Evolutionary conservation across 2,113 vertebrate species (phyloP).

Genomic region (Glaucidium brasilianum): DNA sequence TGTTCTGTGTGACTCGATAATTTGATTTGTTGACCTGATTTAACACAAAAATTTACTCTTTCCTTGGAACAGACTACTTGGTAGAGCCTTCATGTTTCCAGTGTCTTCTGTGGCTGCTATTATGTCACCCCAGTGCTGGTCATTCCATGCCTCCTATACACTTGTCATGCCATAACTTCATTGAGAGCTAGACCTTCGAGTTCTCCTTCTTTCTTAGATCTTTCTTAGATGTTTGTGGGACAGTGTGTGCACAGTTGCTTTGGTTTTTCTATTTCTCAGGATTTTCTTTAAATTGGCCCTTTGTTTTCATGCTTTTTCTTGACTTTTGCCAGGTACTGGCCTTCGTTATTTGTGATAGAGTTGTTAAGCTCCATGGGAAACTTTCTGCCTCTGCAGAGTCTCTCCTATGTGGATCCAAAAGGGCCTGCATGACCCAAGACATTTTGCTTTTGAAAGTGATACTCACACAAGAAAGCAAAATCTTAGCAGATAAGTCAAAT

Average conservation of each 20-base stretch:
- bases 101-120: not conserved
- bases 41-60: not conserved
- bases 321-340: not conserved
- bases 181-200: not conserved
- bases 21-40: not conserved
- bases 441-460: not conserved
- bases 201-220: not conserved
- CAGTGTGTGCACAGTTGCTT: not conserved
- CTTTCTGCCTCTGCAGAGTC: not conserved
- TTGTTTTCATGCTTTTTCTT: not conserved
- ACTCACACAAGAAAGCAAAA: not conserved
- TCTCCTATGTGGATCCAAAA: not conserved
- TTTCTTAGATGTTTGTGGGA: not conserved
- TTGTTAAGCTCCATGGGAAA: not conserved
- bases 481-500: not conserved
- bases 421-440: not conserved
- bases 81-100: not conserved
- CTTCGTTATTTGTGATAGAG: not conserved
- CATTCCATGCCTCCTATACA: rapidly evolving
- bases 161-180: not conserved
- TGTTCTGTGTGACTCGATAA: not conserved
- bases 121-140: not conserved
- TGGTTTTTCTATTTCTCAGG: not conserved
- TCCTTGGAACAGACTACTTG: not conserved
- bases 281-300: not conserved